Conservation (phyloP, 30 jellyfish, hydroid and myxozoan genomes). For the Mastigias papua region DNA sequence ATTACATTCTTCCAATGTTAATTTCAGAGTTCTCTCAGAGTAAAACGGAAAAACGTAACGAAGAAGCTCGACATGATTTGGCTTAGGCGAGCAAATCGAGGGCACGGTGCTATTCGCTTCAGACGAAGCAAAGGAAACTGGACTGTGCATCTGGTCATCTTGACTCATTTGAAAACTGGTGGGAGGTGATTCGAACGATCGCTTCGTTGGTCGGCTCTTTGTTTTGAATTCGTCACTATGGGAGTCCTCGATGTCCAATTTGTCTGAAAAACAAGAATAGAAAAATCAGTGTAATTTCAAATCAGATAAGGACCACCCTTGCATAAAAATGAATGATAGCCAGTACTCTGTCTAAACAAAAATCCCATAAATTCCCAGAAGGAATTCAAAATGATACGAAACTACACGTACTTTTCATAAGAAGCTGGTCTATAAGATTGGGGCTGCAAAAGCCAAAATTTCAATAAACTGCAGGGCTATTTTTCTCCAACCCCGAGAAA, state of each 20-base stretch:
- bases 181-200: slow-evolving; percentile 13
- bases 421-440: no score
- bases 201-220: slow-evolving; percentile 3
- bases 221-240: slow-evolving; percentile 5
- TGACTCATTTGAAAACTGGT: neutral
- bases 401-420: no score
- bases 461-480: no score
- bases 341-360: no score
- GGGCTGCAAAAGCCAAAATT: no score
- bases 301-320: no score
- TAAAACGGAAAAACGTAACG: slow-evolving; percentile 72
- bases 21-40: slow-evolving; percentile 31
- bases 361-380: no score
- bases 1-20: slow-evolving; percentile 57
- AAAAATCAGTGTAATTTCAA: neutral
- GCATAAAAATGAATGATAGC: no score
- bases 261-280: neutral
- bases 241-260: slow-evolving; percentile 13
- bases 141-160: slow-evolving; percentile 42
- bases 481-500: no score
- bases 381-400: no score
- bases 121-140: slow-evolving; percentile 48
- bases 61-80: slow-evolving; percentile 60
- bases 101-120: slow-evolving; percentile 28
- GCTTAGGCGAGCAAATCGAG: slow-evolving; percentile 19